Base-by-base conservation (phyloP, 2,797 vertebrate genomes). In the Cossypha heuglini region DNA sequence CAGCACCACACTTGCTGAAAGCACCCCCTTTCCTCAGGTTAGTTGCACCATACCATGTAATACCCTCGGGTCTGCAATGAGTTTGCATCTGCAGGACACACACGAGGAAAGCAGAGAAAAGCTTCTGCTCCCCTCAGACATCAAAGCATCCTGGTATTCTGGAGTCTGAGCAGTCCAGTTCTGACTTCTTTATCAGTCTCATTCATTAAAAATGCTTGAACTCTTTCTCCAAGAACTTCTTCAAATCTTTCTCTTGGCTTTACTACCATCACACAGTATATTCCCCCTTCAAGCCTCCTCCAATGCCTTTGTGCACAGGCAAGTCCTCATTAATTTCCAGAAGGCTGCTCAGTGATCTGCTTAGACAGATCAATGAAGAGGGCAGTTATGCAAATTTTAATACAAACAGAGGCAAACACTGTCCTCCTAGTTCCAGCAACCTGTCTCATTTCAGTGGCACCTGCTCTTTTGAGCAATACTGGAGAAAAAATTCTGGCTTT, bases 31-130 rank as follows among this genome's bases (percentile, higher is more conserved):
- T 67, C 28, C 49, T 45, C 11, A 2, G 42, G 24, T 1, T 78
- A 54, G 29, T 24, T 17, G 11, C 13, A 71, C 26, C 22, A 20
- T 5, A 57, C 6, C 8, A 16, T 42, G 24, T 5, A 67, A 37
- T 6, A 67, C 31, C 16, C 29, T 40, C 0, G 0, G 16, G 37
- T 66, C 26, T 69, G 51, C 46, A 66, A 15, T 14, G 29, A 42
- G 40, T 62, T 88, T 74, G 29, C 8, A 38, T 31, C 33, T 46
- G 38, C n/a, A 76, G 66, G 49, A 55, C 25, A 54, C 11, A 25
- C 10, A 62, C 2, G 16, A 46, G 31, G 19, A 68, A 14, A 9
- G 10, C 16, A 13, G 11, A 63, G 20, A 71, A 77, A 79, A 94
- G 21, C 29, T 73, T 89, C 72, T 72, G 37, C 45, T 11, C 35